Evolutionary conservation across 1,140 invertebrate genomes (phyloP).

Genomic region (Drosophila prosaltans): DNA sequence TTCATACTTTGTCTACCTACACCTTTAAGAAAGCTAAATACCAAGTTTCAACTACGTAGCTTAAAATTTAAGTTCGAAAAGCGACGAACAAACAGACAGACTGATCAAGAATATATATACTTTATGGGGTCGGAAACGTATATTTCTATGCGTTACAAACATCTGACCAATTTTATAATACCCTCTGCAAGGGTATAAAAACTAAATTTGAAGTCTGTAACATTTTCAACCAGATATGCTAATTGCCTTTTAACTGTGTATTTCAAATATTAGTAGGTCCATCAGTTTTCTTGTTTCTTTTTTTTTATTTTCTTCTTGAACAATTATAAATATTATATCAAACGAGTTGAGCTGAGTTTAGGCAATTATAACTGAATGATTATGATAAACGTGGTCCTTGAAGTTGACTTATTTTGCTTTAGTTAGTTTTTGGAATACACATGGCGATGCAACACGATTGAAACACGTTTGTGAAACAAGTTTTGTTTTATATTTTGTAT

Average conservation of each 20-base stretch:
- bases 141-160: too few species aligned
- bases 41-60: too few species aligned
- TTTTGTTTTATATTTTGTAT: background rate
- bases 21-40: too few species aligned
- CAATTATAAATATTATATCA: slow-evolving; percentile 2
- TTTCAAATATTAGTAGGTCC: background rate
- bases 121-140: too few species aligned
- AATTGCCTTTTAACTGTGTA: background rate
- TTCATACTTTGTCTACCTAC: too few species aligned
- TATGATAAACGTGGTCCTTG: slow-evolving; percentile 3
- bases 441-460: background rate
- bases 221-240: slow-evolving; percentile 2
- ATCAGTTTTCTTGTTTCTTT: background rate
- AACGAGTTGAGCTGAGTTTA: background rate
- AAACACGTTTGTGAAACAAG: slow-evolving; percentile 6
- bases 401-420: slow-evolving; percentile 7
- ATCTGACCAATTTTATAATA: too few species aligned
- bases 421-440: background rate
- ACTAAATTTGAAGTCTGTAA: background rate
- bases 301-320: background rate
- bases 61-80: too few species aligned
- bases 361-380: slow-evolving; percentile 1
- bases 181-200: background rate
- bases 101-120: too few species aligned
- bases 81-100: too few species aligned